These are phyloP conservation scores for Diarsia dahlii DNA, from an alignment of 2,888 invertebrate genomes.

Conservation along the genomic window DNA sequence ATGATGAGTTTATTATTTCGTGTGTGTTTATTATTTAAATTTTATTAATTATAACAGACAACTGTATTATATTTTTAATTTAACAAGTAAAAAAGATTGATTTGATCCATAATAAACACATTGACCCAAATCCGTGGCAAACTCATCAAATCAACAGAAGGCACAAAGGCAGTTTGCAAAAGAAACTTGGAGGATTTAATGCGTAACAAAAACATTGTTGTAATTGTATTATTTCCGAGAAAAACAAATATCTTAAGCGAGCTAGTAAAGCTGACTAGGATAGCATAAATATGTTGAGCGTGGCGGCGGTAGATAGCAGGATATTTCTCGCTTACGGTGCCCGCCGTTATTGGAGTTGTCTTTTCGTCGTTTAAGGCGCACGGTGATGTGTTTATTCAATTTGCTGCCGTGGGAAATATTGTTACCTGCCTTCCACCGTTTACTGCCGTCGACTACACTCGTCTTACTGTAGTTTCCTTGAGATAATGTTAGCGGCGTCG, in stretches of 20 bases:
- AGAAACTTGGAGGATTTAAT: conserved; percentile 55
- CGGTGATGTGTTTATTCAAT: conserved; percentile 90
- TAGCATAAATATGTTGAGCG: conserved; percentile 80
- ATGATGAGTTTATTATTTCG: conserved; percentile 60
- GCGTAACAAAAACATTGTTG: conserved; percentile 55
- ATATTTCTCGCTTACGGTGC: conserved; percentile 85
- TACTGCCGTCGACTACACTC: conserved; percentile 74
- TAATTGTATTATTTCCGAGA: conserved; percentile 67
- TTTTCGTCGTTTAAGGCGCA: conserved; percentile 87
- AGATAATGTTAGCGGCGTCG: conserved; percentile 37
- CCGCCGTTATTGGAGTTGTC: conserved; percentile 87
- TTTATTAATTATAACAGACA: not conserved
- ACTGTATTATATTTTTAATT: not conserved
- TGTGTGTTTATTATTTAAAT: conserved; percentile 28
- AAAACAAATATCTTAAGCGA: conserved; percentile 75
- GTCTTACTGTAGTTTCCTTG: conserved; percentile 63
- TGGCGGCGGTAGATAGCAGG: conserved; percentile 78
- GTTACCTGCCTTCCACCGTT: conserved; percentile 82
- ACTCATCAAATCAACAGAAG: conserved; percentile 40
- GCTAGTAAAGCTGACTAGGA: conserved; percentile 77
- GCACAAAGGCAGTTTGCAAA: conserved; percentile 41
- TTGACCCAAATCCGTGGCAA: conserved; percentile 15
- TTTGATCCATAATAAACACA: conserved; percentile 1
- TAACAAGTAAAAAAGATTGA: not conserved
- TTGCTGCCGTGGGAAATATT: conserved; percentile 86